phyloP scores from a whole-genome alignment of 1,140 invertebrate species.

The Bacillus rossius region DNA sequence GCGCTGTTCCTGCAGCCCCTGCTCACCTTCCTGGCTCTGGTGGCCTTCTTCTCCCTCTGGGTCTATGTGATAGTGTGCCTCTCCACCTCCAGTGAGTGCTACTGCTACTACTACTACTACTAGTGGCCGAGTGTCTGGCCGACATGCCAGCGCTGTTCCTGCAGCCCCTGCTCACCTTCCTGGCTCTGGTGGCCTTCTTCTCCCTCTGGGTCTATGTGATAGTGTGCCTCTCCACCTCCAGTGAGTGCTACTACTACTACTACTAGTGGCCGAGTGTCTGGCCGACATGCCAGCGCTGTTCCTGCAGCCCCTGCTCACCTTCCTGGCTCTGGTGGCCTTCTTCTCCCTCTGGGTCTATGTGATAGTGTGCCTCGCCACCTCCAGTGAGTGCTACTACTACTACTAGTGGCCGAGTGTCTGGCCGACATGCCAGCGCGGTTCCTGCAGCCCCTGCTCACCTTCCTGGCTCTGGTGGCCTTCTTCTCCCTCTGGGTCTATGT shows the following conservation, averaged over 20 bases:
- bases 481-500: slow-evolving; percentile 81
- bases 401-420: too few relatives aligned
- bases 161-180: slow-evolving; percentile 82
- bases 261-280: too few relatives aligned
- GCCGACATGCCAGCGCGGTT: slow-evolving; percentile 78
- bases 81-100: slow-evolving; percentile 64
- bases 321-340: slow-evolving; percentile 69
- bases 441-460: slow-evolving; percentile 83
- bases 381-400: slow-evolving; percentile 65
- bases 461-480: slow-evolving; percentile 69
- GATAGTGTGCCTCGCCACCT: slow-evolving; percentile 62
- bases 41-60: slow-evolving; percentile 82
- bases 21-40: slow-evolving; percentile 72
- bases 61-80: slow-evolving; percentile 66
- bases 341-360: slow-evolving; percentile 81
- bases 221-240: slow-evolving; percentile 59
- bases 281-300: slow-evolving; percentile 78
- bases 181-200: slow-evolving; percentile 71
- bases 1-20: slow-evolving; percentile 83
- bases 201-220: slow-evolving; percentile 81
- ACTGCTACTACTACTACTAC: too few relatives aligned
- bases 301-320: slow-evolving; percentile 83
- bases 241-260: too few relatives aligned
- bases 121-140: too few relatives aligned
- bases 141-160: slow-evolving; percentile 80